A percentile compares a stretch with the other conserved stretches of the same genome.
Conservation (phyloP, 2,113 vertebrate species). For the Phylloscopus trochilus region DNA sequence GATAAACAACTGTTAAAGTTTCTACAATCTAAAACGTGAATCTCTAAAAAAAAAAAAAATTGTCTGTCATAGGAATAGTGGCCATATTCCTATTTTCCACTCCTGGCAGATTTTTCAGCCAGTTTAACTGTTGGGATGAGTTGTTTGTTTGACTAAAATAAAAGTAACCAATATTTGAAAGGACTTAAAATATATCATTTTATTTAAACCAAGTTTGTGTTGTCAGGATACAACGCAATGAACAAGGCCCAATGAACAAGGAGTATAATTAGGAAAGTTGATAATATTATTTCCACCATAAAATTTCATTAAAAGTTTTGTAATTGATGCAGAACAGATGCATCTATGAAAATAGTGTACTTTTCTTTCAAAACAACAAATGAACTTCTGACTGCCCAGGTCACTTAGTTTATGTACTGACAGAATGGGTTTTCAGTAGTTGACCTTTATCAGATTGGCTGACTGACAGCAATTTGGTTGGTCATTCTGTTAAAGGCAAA, state of each 20-base stretch:
- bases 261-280: neutral
- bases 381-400: neutral
- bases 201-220: neutral
- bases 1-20: neutral
- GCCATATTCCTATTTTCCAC: neutral
- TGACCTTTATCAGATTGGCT: slow-evolving; percentile 79
- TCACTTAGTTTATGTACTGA: slow-evolving; percentile 21
- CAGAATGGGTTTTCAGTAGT: slow-evolving; percentile 4
- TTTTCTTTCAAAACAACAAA: neutral
- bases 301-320: neutral
- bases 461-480: neutral
- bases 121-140: neutral
- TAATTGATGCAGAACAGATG: neutral
- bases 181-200: neutral
- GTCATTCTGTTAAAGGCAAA: slow-evolving; percentile 65
- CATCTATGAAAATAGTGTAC: neutral
- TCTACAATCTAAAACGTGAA: neutral
- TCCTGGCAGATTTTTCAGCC: neutral
- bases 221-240: neutral
- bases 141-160: neutral
- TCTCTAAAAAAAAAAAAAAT: neutral
- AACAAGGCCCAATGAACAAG: neutral
- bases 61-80: neutral
- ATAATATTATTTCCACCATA: neutral
- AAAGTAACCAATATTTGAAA: neutral